Conservation (phyloP, 1,140 invertebrate species). For the Zaprionus africanus region DNA sequence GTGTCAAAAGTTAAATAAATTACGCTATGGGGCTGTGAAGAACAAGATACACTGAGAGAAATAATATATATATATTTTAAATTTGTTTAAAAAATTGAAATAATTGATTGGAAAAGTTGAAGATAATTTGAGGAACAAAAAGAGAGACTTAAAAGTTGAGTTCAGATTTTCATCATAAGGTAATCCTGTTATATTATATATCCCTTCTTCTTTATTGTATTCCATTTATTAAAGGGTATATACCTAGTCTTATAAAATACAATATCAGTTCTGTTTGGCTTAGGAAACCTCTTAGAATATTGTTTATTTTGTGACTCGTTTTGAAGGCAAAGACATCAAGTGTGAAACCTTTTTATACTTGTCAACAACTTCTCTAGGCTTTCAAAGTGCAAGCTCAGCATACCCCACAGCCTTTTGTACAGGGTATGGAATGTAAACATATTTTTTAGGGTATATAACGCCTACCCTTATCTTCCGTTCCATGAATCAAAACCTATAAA, state of each 20-base stretch:
- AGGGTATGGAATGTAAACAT: not conserved
- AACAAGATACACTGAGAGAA: conserved; percentile 7
- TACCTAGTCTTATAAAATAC: not conserved
- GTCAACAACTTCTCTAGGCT: too few relatives aligned
- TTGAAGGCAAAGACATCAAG: too few relatives aligned
- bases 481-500: not conserved
- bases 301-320: too few relatives aligned
- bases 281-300: too few relatives aligned
- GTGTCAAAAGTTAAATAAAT: conserved; percentile 78
- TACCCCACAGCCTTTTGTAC: not conserved
- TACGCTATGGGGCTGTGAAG: conserved; percentile 24
- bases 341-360: too few relatives aligned
- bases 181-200: too few relatives aligned
- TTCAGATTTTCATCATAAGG: too few relatives aligned
- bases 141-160: too few relatives aligned
- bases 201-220: not conserved
- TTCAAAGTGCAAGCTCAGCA: not conserved
- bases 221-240: not conserved
- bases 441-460: too few relatives aligned
- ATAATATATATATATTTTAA: not conserved
- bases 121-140: not conserved
- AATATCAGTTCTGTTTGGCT: too few relatives aligned
- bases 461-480: not conserved
- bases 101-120: not conserved
- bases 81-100: not conserved